Conservation (phyloP, 2,797 vertebrate species). For the Onychomys arenicola region DNA sequence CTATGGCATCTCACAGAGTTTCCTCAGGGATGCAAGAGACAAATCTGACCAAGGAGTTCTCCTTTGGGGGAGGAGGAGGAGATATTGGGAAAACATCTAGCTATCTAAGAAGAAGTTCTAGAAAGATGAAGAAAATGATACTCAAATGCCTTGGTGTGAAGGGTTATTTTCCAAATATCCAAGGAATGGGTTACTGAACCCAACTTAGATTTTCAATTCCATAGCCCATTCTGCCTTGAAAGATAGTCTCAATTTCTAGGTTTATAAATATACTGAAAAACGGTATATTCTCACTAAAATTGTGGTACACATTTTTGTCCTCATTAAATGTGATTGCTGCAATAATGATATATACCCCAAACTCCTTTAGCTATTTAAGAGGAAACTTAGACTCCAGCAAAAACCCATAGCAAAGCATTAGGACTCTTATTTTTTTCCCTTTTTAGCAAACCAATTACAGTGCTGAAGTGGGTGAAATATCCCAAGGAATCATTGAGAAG, state of each 20-base stretch:
- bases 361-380: conserved; percentile 64
- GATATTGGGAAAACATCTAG: background rate
- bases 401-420: conserved; percentile 30
- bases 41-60: background rate
- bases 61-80: background rate
- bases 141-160: background rate
- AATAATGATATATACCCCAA: conserved; percentile 59
- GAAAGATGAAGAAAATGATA: conserved; percentile 27
- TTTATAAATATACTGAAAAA: conserved; percentile 68
- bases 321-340: conserved; percentile 68
- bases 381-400: conserved; percentile 49
- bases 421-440: background rate
- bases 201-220: conserved; percentile 49
- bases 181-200: conserved; percentile 35
- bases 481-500: conserved; percentile 69
- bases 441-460: conserved; percentile 76
- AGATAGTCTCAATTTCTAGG: conserved; percentile 53
- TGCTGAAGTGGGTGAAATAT: conserved; percentile 60
- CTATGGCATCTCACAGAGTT: background rate
- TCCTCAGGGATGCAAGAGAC: background rate
- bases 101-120: background rate
- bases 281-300: conserved; percentile 61
- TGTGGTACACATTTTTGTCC: conserved; percentile 36
- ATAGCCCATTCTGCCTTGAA: background rate
- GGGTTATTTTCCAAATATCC: conserved; percentile 23